Evolutionary conservation across 1,140 invertebrate genomes (phyloP).

Genomic region (Drosophila persimilis): DNA sequence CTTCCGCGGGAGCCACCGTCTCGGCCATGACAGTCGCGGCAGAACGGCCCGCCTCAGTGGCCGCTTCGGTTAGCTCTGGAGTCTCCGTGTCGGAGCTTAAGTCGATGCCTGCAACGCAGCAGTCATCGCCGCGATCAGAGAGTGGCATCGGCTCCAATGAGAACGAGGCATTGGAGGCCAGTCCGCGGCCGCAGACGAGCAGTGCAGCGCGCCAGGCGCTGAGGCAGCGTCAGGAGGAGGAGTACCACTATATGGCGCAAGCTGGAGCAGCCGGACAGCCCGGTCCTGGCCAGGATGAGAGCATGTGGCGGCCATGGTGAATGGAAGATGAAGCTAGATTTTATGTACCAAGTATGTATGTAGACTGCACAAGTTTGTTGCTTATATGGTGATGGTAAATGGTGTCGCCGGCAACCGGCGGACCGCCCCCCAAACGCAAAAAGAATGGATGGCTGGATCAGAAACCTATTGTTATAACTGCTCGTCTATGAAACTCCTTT

Average conservation of each 20-base stretch:
- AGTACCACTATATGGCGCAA: slow-evolving; percentile 58
- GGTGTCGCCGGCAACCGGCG: slow-evolving; percentile 34
- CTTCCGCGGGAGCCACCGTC: slow-evolving; percentile 28
- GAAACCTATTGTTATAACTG: slow-evolving; percentile 54
- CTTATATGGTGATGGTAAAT: slow-evolving; percentile 31
- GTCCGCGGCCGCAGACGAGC: slow-evolving; percentile 68
- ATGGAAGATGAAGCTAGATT: slow-evolving; percentile 37
- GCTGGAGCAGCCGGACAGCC: slow-evolving; percentile 48
- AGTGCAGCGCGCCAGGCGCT: slow-evolving; percentile 64
- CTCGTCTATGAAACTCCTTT: slow-evolving; percentile 43
- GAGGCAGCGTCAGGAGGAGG: slow-evolving; percentile 68
- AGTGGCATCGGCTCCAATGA: slow-evolving; percentile 71
- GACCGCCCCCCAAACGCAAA: slow-evolving; percentile 15
- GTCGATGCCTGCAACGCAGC: slow-evolving; percentile 63
- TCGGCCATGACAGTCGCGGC: slow-evolving; percentile 35
- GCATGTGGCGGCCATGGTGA: slow-evolving; percentile 80
- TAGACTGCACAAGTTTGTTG: slow-evolving; percentile 64
- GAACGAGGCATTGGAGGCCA: slow-evolving; percentile 55
- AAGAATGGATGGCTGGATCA: slow-evolving; percentile 4
- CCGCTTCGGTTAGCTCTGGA: slow-evolving; percentile 63
- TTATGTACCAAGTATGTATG: slow-evolving; percentile 73
- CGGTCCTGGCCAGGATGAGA: slow-evolving; percentile 60
- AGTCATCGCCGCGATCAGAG: slow-evolving; percentile 67
- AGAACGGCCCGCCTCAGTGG: slow-evolving; percentile 65
- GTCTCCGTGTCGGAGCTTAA: slow-evolving; percentile 67